Conservation (phyloP, 1,140 invertebrate genomes). For the Zeugodacus cucurbitae region DNA sequence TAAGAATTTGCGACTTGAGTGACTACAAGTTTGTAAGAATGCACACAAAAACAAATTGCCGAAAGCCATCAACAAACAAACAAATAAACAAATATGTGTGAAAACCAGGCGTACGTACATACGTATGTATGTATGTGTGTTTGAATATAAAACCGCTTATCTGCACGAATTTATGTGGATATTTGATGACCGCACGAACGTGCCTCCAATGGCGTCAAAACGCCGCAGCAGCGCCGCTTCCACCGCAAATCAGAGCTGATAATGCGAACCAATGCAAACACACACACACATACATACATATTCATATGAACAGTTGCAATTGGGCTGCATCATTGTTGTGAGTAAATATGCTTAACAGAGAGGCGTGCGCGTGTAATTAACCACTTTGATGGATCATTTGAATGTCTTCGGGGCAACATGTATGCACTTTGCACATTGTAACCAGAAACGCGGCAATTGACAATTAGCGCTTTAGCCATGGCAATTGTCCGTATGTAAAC, state of each 20-base stretch:
- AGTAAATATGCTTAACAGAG: background rate
- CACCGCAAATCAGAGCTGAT: background rate
- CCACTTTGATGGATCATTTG: constrained; percentile 36
- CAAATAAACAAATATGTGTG: no score
- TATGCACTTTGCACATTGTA: background rate
- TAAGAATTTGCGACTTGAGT: background rate
- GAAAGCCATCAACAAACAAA: background rate
- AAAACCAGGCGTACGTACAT: background rate
- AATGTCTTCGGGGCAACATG: background rate
- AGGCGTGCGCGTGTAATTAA: constrained; percentile 26
- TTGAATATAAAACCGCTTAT: background rate
- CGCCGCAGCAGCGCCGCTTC: background rate
- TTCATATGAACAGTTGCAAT: background rate
- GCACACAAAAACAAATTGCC: background rate
- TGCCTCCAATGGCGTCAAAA: constrained; percentile 6
- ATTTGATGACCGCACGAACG: constrained; percentile 25
- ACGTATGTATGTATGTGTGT: background rate
- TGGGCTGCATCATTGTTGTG: background rate
- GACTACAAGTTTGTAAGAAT: constrained; percentile 15
- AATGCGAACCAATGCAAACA: background rate
- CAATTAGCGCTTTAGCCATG: background rate
- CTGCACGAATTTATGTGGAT: background rate
- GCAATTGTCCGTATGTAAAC: background rate
- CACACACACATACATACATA: background rate
- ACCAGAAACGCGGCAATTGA: background rate